Evolutionary conservation across 2,113 vertebrate genomes (phyloP).

Genomic region (Oncorhynchus tshawytscha): DNA sequence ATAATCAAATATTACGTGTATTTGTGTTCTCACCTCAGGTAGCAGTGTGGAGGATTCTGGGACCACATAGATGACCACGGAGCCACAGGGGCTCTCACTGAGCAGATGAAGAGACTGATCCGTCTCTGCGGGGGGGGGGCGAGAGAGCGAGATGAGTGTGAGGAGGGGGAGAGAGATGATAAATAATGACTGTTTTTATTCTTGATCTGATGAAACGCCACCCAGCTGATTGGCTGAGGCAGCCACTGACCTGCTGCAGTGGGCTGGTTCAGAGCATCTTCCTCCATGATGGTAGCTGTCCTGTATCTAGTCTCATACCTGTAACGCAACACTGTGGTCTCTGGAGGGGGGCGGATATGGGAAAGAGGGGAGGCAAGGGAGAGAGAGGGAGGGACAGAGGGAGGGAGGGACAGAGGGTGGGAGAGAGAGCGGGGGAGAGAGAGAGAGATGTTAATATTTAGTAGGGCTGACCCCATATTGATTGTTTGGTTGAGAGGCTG

Average conservation of each 20-base stretch:
- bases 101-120: slow-evolving; percentile 74
- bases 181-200: background rate
- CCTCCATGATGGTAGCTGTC: slow-evolving; percentile 79
- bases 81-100: slow-evolving; percentile 75
- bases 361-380: background rate
- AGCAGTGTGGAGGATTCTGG: slow-evolving; percentile 79
- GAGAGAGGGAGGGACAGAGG: background rate
- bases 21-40: slow-evolving; percentile 74
- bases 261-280: slow-evolving; percentile 73
- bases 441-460: too few relatives aligned
- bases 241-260: slow-evolving; percentile 73
- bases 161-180: background rate
- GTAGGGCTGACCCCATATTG: too few relatives aligned
- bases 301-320: slow-evolving; percentile 81
- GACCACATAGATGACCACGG: slow-evolving; percentile 85
- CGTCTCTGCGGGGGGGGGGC: slow-evolving; percentile 70
- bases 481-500: too few relatives aligned
- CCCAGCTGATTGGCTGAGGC: background rate
- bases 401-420: accelerated
- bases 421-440: too few relatives aligned
- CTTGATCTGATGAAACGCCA: background rate
- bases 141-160: background rate
- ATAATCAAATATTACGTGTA: background rate
- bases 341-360: slow-evolving; percentile 52
- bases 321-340: slow-evolving; percentile 74